phyloP scores from a whole-genome alignment of 2,113 vertebrate species.

The Numenius arquata region DNA sequence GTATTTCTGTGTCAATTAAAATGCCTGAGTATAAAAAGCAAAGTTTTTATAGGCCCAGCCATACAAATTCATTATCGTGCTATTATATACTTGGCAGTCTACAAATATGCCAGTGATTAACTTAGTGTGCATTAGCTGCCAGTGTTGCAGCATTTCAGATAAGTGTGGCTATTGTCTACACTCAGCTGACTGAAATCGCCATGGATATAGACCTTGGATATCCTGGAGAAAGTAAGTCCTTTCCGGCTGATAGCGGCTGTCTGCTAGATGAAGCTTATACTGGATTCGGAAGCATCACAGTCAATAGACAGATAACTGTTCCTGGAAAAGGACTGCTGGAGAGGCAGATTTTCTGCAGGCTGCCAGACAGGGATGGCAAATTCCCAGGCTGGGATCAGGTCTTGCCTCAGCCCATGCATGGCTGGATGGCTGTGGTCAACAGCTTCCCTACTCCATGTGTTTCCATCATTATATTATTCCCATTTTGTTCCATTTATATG shows the following conservation, averaged over 20 bases:
- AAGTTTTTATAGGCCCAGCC: slow-evolving; percentile 65
- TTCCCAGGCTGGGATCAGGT: background rate
- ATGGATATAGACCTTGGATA: slow-evolving; percentile 6
- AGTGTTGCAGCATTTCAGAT: slow-evolving; percentile 39
- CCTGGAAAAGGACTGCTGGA: background rate
- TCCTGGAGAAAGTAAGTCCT: slow-evolving; percentile 11
- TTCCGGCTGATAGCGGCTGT: accelerated
- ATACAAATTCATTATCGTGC: slow-evolving; percentile 63
- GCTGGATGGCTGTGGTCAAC: background rate
- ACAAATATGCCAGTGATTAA: slow-evolving; percentile 60
- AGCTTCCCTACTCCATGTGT: background rate
- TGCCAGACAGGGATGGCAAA: background rate
- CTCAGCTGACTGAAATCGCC: slow-evolving; percentile 39
- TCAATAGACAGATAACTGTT: background rate
- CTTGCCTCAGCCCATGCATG: background rate
- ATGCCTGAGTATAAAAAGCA: slow-evolving; percentile 64
- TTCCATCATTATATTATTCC: slow-evolving; percentile 11
- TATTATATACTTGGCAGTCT: slow-evolving; percentile 63
- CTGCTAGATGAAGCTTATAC: background rate
- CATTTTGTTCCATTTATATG: slow-evolving; percentile 17
- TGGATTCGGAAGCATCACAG: background rate
- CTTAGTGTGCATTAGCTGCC: slow-evolving; percentile 34
- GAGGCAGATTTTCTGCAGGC: background rate
- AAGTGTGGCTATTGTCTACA: slow-evolving; percentile 52
- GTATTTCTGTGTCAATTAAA: slow-evolving; percentile 71